A percentile compares a stretch with the other conserved stretches of the same genome.
These are phyloP conservation scores for Erpetoichthys calabaricus DNA, from an alignment of 2,797 vertebrate species.

Conservation along the genomic window DNA sequence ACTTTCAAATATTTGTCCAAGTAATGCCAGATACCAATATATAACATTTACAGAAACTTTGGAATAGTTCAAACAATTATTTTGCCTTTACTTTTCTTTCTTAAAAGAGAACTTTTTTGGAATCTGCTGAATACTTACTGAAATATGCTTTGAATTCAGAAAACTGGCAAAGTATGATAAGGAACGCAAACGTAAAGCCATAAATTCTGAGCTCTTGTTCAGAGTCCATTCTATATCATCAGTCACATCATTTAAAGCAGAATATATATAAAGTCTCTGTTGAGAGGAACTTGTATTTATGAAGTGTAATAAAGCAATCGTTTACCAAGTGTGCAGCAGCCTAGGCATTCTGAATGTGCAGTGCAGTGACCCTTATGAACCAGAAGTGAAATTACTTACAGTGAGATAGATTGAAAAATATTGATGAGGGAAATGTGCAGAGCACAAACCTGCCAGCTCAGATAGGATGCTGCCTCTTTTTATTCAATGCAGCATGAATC, in stretches of 20 bases:
- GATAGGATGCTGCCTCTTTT: constrained; percentile 26
- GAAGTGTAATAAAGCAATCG: constrained; percentile 35
- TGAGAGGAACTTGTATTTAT: constrained; percentile 28
- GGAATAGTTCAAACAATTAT: too few species aligned
- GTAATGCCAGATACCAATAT: background rate
- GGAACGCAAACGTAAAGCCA: constrained; percentile 16
- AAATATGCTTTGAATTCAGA: background rate
- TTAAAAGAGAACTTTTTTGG: too few species aligned
- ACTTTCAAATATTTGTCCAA: background rate
- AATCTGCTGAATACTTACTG: constrained; percentile 1
- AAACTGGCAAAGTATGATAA: constrained; percentile 13
- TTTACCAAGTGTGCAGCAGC: constrained; percentile 21
- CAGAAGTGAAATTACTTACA: constrained; percentile 23
- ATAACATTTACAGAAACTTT: too few species aligned
- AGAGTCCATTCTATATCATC: constrained; percentile 16
- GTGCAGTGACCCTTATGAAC: constrained; percentile 21
- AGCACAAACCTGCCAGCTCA: constrained; percentile 21
- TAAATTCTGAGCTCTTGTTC: constrained; percentile 5
- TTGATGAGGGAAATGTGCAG: constrained; percentile 29
- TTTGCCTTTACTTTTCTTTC: too few species aligned
- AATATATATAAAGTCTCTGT: constrained; percentile 23
- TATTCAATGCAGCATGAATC: constrained; percentile 36
- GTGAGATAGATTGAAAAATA: constrained; percentile 33
- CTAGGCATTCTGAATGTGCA: constrained; percentile 23
- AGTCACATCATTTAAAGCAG: constrained; percentile 20